Base-by-base conservation (phyloP, 2,888 invertebrate species). In the Allacma fusca region DNA sequence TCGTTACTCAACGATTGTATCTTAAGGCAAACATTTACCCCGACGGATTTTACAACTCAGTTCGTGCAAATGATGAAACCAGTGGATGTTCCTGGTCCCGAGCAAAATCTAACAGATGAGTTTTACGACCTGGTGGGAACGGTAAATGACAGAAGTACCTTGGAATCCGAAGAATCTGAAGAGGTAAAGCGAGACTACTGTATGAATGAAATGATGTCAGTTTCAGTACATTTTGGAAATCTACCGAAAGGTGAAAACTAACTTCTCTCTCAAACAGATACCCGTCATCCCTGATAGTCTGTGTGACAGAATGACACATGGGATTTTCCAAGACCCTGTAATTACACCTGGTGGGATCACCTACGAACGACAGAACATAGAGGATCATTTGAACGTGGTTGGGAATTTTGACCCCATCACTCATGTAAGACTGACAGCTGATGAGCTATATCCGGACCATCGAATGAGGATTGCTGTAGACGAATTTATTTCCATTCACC, bases 401-500 rank as follows among this genome's bases (percentile, higher is more conserved):
- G 50, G 50, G 9, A 50, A 50, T 16, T 50, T 50, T 16, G 50
- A 50, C 50, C 50, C 50, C 2, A 50, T 50, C 16, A 50, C 50
- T 16, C 50, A 50, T 16, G 50, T 50, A 19, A 13, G 50, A 50
- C 50, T 50, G 2, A 50, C 50, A 1, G 50, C 50, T 50, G 50
- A 50, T 50, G 50, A 50, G n/a, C 50, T 50, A 13, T 50, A 50
- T 16, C 50, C 50, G 2, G 50, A 50, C 16, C 50, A 50, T 50
- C 50, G 50, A 16, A 50, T 50, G 50, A 50, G 50, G n/a, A 50
- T 50, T 16, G 50, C 50, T 12, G 50, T 50, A 1, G 50, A 50
- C 50, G 50, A 50, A 50, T 50, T 50, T n/a, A 50, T 50, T 50
- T 50, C 50, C 19, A 50, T 50, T 50, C 50, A 50, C 16, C 50